These are phyloP conservation scores for Dynastes hyllus DNA, from an alignment of 2,888 invertebrate genomes.

Conservation along the genomic window DNA sequence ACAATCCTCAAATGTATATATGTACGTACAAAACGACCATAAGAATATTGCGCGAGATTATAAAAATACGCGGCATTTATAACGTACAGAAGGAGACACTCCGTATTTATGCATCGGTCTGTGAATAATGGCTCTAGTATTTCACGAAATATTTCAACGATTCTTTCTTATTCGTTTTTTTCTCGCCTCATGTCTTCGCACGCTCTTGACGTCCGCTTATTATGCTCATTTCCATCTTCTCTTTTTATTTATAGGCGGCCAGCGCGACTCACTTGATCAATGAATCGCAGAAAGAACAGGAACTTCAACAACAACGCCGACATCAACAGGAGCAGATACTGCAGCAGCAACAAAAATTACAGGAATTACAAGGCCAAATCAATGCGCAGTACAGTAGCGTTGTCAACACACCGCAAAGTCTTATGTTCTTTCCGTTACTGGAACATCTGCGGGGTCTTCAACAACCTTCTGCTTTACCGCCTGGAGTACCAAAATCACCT, in stretches of 20 bases:
- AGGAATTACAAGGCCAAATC: constrained; percentile 77
- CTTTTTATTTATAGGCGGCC: constrained; percentile 56
- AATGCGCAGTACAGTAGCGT: constrained; percentile 71
- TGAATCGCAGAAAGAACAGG: constrained; percentile 51
- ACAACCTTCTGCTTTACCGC: constrained; percentile 65
- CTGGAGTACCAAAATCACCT: constrained; percentile 64
- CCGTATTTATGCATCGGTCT: constrained; percentile 48
- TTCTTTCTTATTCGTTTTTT: constrained; percentile 37
- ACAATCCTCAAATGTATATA: constrained; percentile 65
- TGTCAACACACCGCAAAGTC: constrained; percentile 77
- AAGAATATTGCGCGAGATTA: constrained; percentile 52
- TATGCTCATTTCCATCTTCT: constrained; percentile 6
- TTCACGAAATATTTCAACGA: constrained; percentile 47
- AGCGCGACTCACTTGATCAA: constrained; percentile 56
- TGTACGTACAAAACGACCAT: constrained; percentile 54
- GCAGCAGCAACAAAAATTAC: constrained; percentile 75
- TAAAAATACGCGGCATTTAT: constrained; percentile 52
- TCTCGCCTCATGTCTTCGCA: constrained; percentile 11
- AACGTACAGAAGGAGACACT: constrained; percentile 45
- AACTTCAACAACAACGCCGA: constrained; percentile 50
- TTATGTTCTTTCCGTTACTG: constrained; percentile 82
- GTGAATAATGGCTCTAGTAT: constrained; percentile 50
- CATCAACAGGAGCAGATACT: constrained; percentile 77
- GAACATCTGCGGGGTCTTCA: constrained; percentile 75
- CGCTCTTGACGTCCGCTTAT: constrained; percentile 6